Evolutionary conservation across 2,888 invertebrate species (phyloP), one percentile per base, ranked within the genome.

Genomic region (Empis stercorea): DNA sequence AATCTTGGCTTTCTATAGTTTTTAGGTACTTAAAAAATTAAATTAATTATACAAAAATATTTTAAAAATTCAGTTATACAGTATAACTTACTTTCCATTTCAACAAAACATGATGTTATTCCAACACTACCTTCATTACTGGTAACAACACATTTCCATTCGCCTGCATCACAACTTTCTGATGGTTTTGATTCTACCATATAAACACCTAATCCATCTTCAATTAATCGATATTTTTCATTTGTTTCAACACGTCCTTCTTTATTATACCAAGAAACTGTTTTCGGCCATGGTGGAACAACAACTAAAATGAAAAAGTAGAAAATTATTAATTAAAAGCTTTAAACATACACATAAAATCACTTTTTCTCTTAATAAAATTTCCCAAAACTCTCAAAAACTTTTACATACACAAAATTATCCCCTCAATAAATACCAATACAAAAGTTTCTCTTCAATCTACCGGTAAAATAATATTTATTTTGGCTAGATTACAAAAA

Each of bases 1-100:
- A 92, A 92, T 52, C 87, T 76, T 2, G 92, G 92, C 62, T 85
- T 85, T 55, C 89, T 77, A 62, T 87, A 92, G 67, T 91, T 91
- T 68, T 87, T 87, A 37, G 92, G 92, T 63, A 88, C 88, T 87
- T 68, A n/a, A 70, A 72, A 56, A 36, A 6, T n/a, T n/a, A 49
- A 38, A 2, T 30, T 48, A 43, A 30, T 37, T 23, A 16, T 14
- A 23, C 40, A 11, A 50, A 41, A 46, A 17, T 34, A 14, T 39
- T 16, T 37, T 20, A 16, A 16, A 20, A 40, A 44, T 37, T 34
- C 23, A 20, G 47, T 48, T 20, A 20, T 20, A 20, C n/a, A n/a
- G n/a, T 20, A 20, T 27, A 27, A 27, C 23, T 76, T 68, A 87
- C 87, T 85, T 58, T 82, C 80, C 81, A 89, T 86, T 52, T 78